Evolutionary conservation across 2,113 vertebrate genomes (phyloP).

Genomic region (Piaya cayana): DNA sequence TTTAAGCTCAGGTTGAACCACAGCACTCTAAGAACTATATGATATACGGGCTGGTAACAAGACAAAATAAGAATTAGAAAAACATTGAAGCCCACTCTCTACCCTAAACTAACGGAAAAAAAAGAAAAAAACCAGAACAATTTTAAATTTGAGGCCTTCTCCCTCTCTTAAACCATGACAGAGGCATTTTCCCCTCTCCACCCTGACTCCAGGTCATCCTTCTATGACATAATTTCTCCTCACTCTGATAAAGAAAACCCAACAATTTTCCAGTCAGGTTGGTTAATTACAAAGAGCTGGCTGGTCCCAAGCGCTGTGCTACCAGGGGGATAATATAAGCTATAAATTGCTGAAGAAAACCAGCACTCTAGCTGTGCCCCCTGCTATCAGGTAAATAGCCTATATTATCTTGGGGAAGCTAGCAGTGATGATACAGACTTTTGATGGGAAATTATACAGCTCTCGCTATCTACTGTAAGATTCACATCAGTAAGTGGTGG

Average conservation of each 20-base stretch:
- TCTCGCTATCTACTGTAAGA: neutral
- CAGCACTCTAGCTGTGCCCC: neutral
- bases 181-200: neutral
- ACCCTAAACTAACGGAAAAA: neutral
- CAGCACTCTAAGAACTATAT: neutral
- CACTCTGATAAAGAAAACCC: neutral
- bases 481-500: neutral
- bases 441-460: neutral
- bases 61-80: neutral
- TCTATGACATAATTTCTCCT: neutral
- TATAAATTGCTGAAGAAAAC: neutral
- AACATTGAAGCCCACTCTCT: neutral
- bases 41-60: neutral
- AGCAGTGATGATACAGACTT: neutral
- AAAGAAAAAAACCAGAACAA: too few relatives aligned
- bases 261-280: neutral
- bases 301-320: neutral
- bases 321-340: neutral
- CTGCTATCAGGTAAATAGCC: neutral
- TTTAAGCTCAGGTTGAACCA: neutral
- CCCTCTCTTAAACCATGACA: neutral
- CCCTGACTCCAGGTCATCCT: neutral
- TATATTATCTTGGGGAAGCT: neutral
- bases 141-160: neutral
- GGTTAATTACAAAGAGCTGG: neutral